These are phyloP conservation scores for Diabrotica balteata DNA, from an alignment of 2,888 invertebrate species.

Conservation along the genomic window DNA sequence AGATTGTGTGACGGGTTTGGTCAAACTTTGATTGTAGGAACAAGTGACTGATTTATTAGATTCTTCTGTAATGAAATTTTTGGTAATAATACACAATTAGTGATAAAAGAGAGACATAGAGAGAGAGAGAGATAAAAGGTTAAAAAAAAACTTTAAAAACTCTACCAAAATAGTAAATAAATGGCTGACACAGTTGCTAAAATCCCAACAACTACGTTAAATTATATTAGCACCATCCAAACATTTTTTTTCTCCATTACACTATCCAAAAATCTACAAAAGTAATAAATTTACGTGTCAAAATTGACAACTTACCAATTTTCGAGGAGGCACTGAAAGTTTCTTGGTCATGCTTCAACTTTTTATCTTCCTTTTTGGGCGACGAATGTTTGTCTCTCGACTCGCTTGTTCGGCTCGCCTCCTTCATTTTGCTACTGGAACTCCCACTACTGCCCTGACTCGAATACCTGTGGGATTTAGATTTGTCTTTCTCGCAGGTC, in stretches of 20 bases:
- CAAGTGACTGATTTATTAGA: conserved; percentile 30
- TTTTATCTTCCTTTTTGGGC: conserved; percentile 49
- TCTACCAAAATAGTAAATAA: too few species aligned
- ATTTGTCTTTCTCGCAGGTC: conserved; percentile 53
- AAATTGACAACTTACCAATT: conserved; percentile 20
- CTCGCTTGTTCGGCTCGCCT: conserved; percentile 34
- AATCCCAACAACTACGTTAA: too few species aligned
- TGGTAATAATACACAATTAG: too few species aligned
- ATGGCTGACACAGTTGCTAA: too few species aligned
- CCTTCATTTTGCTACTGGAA: conserved; percentile 34
- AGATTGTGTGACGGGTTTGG: conserved; percentile 13
- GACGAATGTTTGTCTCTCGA: conserved; percentile 45
- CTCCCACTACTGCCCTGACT: conserved; percentile 38
- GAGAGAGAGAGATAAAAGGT: too few species aligned
- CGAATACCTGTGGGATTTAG: conserved; percentile 53
- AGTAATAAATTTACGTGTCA: too few species aligned
- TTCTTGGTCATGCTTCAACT: conserved; percentile 38
- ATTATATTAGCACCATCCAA: too few species aligned
- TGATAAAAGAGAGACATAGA: too few species aligned
- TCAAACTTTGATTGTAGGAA: conserved; percentile 30
- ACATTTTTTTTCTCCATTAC: too few species aligned
- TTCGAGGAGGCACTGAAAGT: conserved; percentile 34
- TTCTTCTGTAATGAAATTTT: conserved; percentile 19
- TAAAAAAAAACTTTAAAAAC: too few species aligned
- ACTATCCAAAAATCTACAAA: too few species aligned